Evolutionary conservation across 2,113 vertebrate species (phyloP).

Genomic region (Anolis carolinensis): DNA sequence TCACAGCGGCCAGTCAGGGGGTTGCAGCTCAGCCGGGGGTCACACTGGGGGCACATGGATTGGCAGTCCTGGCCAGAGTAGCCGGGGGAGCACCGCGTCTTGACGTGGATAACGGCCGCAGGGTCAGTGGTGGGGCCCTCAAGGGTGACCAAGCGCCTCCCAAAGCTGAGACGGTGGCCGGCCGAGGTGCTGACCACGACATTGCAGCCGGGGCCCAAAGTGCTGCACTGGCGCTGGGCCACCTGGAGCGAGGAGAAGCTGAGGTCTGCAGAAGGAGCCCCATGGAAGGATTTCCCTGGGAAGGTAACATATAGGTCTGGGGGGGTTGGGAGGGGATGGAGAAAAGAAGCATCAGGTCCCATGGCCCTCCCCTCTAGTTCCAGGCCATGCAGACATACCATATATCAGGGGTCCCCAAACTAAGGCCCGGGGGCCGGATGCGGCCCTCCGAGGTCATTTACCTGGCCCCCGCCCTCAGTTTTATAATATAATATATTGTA

Average conservation of each 20-base stretch:
- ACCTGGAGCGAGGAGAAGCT: constrained; percentile 2
- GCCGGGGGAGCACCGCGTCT: constrained; percentile 17
- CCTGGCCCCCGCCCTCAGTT: too few relatives aligned
- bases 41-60: constrained; percentile 1
- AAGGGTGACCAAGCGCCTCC: constrained; percentile 11
- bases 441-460: too few relatives aligned
- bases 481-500: too few relatives aligned
- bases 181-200: constrained; percentile 6
- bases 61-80: constrained; percentile 36
- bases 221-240: constrained; percentile 11
- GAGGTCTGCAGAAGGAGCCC: not conserved
- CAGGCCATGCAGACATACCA: too few relatives aligned
- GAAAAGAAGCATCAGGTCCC: too few relatives aligned
- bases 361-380: not conserved
- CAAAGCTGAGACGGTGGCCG: not conserved
- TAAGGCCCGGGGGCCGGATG: too few relatives aligned
- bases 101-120: not conserved
- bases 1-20: constrained; percentile 14
- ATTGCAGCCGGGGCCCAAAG: constrained; percentile 16
- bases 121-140: not conserved
- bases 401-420: too few relatives aligned
- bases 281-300: constrained; percentile 27
- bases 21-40: constrained; percentile 22
- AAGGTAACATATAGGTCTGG: constrained; percentile 7
- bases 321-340: too few relatives aligned